Evolutionary conservation across 2,888 invertebrate genomes (phyloP).

Genomic region (Dilophus febrilis): DNA sequence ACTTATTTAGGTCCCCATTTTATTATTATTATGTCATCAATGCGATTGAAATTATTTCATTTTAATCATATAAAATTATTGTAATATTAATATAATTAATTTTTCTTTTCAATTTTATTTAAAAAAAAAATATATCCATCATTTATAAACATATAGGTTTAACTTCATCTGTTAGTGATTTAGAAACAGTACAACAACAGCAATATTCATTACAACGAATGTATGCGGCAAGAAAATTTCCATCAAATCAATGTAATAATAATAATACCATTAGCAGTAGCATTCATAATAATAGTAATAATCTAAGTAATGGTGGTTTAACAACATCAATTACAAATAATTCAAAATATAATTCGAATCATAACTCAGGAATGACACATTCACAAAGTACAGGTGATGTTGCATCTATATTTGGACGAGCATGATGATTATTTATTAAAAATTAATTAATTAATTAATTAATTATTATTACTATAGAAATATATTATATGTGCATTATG

Average conservation of each 20-base stretch:
- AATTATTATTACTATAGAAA: no score
- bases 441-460: no score
- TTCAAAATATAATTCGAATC: conserved; percentile 11
- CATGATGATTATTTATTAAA: conserved; percentile 31
- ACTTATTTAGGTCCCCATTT: no score
- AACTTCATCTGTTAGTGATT: conserved; percentile 24
- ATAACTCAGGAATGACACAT: conserved; percentile 32
- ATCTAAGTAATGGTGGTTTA: conserved; percentile 27
- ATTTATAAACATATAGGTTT: no score
- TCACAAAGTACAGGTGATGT: conserved; percentile 48
- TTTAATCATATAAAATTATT: no score
- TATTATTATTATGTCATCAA: no score
- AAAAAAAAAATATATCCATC: no score
- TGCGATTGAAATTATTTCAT: no score
- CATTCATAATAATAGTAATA: conserved; percentile 13
- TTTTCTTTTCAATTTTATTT: no score
- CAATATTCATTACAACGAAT: conserved; percentile 29
- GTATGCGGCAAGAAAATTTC: conserved; percentile 15
- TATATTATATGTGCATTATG: no score
- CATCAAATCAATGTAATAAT: neutral
- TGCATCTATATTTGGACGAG: conserved; percentile 43
- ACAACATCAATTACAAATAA: conserved; percentile 23
- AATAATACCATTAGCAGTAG: conserved; percentile 22
- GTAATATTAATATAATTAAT: no score
- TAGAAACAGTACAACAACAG: conserved; percentile 14